phyloP scores from a whole-genome alignment of 2,888 invertebrate genomes.

The Epicampocera succincta region DNA sequence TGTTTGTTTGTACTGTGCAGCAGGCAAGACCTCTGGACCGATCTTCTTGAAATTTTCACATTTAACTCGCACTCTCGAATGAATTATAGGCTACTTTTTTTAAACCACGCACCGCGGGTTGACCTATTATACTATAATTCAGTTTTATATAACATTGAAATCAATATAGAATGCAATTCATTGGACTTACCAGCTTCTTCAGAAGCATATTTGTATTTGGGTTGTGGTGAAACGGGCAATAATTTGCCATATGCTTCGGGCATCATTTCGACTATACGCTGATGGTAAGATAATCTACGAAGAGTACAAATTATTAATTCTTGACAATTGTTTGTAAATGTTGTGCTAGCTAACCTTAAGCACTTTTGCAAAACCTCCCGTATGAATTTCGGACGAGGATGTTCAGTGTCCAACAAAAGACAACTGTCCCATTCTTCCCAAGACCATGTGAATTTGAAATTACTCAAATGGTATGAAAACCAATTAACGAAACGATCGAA shows the following conservation, averaged over 20 bases:
- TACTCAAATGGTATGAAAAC: slow-evolving; percentile 99
- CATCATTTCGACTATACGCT: slow-evolving; percentile 95
- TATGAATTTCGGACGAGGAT: slow-evolving; percentile 97
- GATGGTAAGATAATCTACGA: slow-evolving; percentile 93
- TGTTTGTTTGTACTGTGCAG: too few relatives aligned
- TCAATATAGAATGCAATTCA: background rate
- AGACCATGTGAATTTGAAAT: slow-evolving; percentile 99
- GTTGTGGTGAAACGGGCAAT: slow-evolving; percentile 92
- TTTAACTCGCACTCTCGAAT: too few relatives aligned
- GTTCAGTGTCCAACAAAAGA: slow-evolving; percentile 90
- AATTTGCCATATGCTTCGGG: slow-evolving; percentile 92
- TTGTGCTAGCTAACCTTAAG: slow-evolving; percentile 86
- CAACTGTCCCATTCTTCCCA: slow-evolving; percentile 98
- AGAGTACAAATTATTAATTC: background rate
- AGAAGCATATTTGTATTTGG: slow-evolving; percentile 94
- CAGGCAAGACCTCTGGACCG: too few relatives aligned
- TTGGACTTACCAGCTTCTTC: slow-evolving; percentile 91
- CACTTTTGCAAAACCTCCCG: slow-evolving; percentile 94
- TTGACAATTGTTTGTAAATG: background rate
- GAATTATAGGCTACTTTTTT: too few relatives aligned
- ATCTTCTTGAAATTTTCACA: too few relatives aligned
- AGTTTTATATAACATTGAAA: too few relatives aligned
- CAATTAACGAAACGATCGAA: slow-evolving; percentile 98
- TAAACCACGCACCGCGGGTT: too few relatives aligned
- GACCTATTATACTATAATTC: too few relatives aligned